Evolutionary conservation across 2,113 vertebrate species (phyloP).

Genomic region (Okapia johnstoni): DNA sequence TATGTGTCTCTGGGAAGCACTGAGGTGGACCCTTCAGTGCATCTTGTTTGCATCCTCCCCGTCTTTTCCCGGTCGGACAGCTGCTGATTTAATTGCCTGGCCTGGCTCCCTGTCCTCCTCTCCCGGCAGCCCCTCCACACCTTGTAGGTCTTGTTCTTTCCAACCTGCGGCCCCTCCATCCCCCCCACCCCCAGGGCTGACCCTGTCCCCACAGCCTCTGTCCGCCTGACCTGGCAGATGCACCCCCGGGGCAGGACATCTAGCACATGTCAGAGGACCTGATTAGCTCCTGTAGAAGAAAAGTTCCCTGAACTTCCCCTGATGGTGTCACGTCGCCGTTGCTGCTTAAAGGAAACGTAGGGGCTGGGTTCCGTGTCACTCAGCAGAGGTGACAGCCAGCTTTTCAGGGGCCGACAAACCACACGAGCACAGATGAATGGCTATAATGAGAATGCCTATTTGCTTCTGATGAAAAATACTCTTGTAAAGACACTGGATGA

Average conservation of each 20-base stretch:
- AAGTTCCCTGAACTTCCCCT: not conserved
- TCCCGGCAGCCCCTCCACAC: not conserved
- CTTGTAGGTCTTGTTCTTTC: too few species aligned
- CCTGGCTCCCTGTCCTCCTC: not conserved
- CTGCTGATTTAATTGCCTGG: too few species aligned
- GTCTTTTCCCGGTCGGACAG: rapidly evolving
- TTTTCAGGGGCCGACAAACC: too few species aligned
- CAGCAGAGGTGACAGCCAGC: rapidly evolving
- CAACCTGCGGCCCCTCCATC: not conserved
- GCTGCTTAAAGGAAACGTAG: not conserved
- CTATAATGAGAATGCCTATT: not conserved
- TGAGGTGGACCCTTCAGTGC: not conserved
- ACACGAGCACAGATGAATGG: not conserved
- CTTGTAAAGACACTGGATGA: not conserved
- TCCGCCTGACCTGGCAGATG: not conserved
- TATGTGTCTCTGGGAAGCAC: not conserved
- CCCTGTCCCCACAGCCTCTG: not conserved
- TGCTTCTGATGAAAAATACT: not conserved
- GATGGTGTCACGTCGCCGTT: rapidly evolving
- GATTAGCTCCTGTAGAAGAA: not conserved
- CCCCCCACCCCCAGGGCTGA: not conserved
- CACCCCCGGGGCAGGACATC: rapidly evolving
- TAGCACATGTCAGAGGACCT: not conserved
- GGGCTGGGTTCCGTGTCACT: not conserved
- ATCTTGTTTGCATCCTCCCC: not conserved